Percentiles rank a stretch among this genome's conserved stretches.
Evolutionary conservation across 2,797 vertebrate genomes (phyloP).

Genomic region (Jordanella pulchra): DNA sequence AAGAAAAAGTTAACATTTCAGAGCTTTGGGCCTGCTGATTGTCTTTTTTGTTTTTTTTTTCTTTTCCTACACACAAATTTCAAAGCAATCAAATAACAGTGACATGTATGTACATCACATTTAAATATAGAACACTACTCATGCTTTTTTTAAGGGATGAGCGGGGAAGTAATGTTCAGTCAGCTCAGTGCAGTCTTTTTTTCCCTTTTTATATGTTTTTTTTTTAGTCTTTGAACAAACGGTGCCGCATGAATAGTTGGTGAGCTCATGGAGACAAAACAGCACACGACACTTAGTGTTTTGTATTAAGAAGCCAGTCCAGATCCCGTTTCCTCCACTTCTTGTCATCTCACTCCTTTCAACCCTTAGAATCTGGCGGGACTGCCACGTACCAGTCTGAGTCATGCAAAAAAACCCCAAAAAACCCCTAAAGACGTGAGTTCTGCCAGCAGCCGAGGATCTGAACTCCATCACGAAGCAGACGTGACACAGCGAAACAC

Average conservation of each 20-base stretch:
- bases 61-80: slow-evolving; percentile 65
- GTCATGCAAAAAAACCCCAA: slow-evolving; percentile 80
- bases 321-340: slow-evolving; percentile 59
- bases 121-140: slow-evolving; percentile 80
- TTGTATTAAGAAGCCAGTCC: slow-evolving; percentile 76
- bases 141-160: slow-evolving; percentile 81
- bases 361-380: slow-evolving; percentile 73
- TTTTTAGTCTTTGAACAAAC: slow-evolving; percentile 82
- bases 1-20: slow-evolving; percentile 72
- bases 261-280: slow-evolving; percentile 73
- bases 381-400: slow-evolving; percentile 81
- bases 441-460: slow-evolving; percentile 61
- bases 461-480: slow-evolving; percentile 62
- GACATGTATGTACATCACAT: slow-evolving; percentile 78
- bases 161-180: slow-evolving; percentile 57
- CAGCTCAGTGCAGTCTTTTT: slow-evolving; percentile 54
- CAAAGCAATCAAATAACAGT: slow-evolving; percentile 78
- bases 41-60: slow-evolving; percentile 46
- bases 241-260: slow-evolving; percentile 65
- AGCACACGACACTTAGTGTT: slow-evolving; percentile 77
- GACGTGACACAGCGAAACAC: slow-evolving; percentile 68
- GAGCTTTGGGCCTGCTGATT: slow-evolving; percentile 58
- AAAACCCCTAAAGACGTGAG: slow-evolving; percentile 66
- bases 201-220: slow-evolving; percentile 1
- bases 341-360: slow-evolving; percentile 37